phyloP scores from a whole-genome alignment of 2,888 invertebrate species.

The Apocheima hispidaria region DNA sequence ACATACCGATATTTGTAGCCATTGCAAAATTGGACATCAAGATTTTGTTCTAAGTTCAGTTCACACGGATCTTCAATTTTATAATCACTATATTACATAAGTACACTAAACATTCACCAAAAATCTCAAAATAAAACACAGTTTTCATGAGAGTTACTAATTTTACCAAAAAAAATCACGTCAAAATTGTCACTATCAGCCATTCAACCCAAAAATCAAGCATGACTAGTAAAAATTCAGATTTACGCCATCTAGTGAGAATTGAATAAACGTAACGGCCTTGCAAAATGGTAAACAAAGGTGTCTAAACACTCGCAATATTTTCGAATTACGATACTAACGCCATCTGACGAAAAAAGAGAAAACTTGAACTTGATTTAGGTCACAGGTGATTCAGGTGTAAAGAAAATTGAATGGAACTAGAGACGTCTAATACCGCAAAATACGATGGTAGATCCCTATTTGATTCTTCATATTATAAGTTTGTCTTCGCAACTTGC shows the following conservation, averaged over 20 bases:
- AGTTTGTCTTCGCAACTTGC: no score
- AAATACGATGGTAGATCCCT: no score
- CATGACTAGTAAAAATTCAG: conserved; percentile 48
- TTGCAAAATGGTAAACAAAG: background rate
- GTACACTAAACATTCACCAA: conserved; percentile 29
- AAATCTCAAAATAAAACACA: conserved; percentile 40
- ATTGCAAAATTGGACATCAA: conserved; percentile 64
- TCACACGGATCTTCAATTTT: conserved; percentile 45
- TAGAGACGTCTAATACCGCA: no score
- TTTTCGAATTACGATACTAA: background rate
- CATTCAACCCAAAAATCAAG: conserved; percentile 70
- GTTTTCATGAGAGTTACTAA: conserved; percentile 43
- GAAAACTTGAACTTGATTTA: background rate
- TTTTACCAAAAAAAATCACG: conserved; percentile 57
- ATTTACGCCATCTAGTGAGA: conserved; percentile 62
- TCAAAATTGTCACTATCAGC: conserved; percentile 70
- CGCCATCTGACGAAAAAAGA: background rate
- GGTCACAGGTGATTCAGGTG: no score
- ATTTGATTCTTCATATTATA: no score
- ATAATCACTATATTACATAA: conserved; percentile 34
- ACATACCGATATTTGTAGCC: conserved; percentile 54
- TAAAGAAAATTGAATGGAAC: no score
- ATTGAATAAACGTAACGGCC: background rate
- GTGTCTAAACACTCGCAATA: background rate
- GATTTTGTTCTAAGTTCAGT: conserved; percentile 52